Conservation (phyloP, 2,888 invertebrate species). For the Drosophila testacea region DNA sequence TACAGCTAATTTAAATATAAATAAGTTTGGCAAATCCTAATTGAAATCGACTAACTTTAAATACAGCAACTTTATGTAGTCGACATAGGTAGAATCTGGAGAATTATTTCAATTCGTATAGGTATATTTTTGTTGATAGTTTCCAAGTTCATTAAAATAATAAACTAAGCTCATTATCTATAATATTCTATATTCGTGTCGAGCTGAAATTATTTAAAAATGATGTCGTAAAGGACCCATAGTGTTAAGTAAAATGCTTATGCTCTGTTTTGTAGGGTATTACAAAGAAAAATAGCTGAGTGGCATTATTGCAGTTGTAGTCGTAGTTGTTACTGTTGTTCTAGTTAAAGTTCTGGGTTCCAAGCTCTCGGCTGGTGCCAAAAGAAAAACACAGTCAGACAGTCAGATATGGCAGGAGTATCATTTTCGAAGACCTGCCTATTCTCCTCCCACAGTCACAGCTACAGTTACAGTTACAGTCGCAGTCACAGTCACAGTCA, state of each 20-base stretch:
- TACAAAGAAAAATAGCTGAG: slow-evolving; percentile 52
- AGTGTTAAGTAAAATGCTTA: background rate
- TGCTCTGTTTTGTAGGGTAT: slow-evolving; percentile 24
- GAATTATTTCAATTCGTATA: no score
- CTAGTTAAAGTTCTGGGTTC: slow-evolving; percentile 31
- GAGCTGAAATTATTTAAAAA: background rate
- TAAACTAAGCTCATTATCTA: no score
- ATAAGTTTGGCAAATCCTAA: background rate
- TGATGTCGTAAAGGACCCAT: background rate
- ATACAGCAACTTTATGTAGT: no score
- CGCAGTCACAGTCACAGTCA: no score
- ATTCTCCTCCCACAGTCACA: slow-evolving; percentile 8
- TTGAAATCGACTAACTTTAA: background rate
- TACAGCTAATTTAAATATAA: background rate
- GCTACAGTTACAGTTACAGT: no score
- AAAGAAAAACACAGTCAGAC: slow-evolving; percentile 42
- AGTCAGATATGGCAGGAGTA: slow-evolving; percentile 62
- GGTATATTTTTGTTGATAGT: no score
- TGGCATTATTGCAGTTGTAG: slow-evolving; percentile 37
- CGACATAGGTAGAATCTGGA: no score
- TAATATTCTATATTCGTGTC: no score
- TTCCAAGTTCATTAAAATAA: no score
- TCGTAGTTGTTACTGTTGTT: slow-evolving; percentile 3
- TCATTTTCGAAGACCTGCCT: slow-evolving; percentile 48
- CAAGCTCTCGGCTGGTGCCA: slow-evolving; percentile 35